phyloP scores from a whole-genome alignment of 2,888 invertebrate species.

The Acrobasis suavella region DNA sequence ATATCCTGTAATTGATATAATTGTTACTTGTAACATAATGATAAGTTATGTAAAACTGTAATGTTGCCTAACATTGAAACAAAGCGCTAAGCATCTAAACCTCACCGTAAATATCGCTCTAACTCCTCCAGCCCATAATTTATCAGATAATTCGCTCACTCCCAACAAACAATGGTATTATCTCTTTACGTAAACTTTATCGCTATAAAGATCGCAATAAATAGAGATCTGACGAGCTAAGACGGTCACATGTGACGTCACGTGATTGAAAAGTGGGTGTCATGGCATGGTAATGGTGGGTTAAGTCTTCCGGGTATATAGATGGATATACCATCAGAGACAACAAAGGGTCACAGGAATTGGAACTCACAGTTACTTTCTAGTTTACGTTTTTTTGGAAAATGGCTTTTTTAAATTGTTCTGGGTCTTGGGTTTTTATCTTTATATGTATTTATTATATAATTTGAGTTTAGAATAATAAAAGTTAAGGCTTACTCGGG shows the following conservation, averaged over 20 bases:
- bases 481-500: too few relatives aligned
- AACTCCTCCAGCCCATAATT: not conserved
- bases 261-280: slow-evolving; percentile 17
- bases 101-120: slow-evolving; percentile 2
- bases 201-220: slow-evolving; percentile 18
- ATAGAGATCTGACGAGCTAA: slow-evolving; percentile 12
- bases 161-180: slow-evolving; percentile 10
- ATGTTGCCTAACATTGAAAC: not conserved
- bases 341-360: too few relatives aligned
- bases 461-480: too few relatives aligned
- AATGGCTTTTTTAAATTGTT: too few relatives aligned
- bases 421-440: not conserved
- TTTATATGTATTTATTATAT: not conserved
- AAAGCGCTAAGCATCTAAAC: not conserved
- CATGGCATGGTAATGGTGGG: not conserved
- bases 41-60: too few relatives aligned
- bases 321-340: not conserved
- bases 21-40: too few relatives aligned
- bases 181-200: slow-evolving; percentile 14
- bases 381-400: too few relatives aligned
- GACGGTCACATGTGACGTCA: not conserved
- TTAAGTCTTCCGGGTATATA: slow-evolving; percentile 7
- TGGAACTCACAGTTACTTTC: too few relatives aligned
- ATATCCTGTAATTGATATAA: too few relatives aligned
- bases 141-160: slow-evolving; percentile 4